These are phyloP conservation scores for Cynopterus brachyotis DNA, from an alignment of 2,113 vertebrate genomes.

Conservation along the genomic window DNA sequence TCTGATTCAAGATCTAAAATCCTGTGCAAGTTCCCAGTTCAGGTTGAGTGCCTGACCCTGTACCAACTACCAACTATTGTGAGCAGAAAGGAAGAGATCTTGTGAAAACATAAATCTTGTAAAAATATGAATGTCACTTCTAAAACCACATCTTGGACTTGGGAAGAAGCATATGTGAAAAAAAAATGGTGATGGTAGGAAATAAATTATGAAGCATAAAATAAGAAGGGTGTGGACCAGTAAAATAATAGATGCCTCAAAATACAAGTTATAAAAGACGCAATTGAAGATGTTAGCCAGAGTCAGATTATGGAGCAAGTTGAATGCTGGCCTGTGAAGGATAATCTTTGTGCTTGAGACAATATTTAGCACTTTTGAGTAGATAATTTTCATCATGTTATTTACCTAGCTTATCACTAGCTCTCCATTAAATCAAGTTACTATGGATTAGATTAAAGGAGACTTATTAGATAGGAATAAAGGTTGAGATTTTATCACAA, in stretches of 20 bases:
- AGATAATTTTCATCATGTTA: not conserved
- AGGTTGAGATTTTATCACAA: conserved; percentile 24
- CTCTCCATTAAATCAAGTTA: not conserved
- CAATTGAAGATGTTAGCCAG: not conserved
- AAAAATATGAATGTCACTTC: not conserved
- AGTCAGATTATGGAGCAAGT: not conserved
- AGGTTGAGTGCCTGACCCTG: too few relatives aligned
- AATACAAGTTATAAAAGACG: not conserved
- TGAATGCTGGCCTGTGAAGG: not conserved
- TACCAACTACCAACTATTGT: not conserved
- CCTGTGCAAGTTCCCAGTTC: not conserved
- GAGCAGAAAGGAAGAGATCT: not conserved
- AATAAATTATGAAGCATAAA: not conserved
- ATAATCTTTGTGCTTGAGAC: not conserved
- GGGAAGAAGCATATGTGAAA: not conserved
- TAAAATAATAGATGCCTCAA: not conserved
- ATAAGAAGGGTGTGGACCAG: not conserved
- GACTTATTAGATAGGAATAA: conserved; percentile 5
- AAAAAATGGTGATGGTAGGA: not conserved
- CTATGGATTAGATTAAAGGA: not conserved
- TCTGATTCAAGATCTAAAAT: not conserved
- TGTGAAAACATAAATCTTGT: not conserved
- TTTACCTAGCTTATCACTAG: not conserved
- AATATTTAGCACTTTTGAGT: not conserved
- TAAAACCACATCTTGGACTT: not conserved